Base-by-base conservation (phyloP, 2,113 vertebrate genomes). In the Oenanthe oenanthe region DNA sequence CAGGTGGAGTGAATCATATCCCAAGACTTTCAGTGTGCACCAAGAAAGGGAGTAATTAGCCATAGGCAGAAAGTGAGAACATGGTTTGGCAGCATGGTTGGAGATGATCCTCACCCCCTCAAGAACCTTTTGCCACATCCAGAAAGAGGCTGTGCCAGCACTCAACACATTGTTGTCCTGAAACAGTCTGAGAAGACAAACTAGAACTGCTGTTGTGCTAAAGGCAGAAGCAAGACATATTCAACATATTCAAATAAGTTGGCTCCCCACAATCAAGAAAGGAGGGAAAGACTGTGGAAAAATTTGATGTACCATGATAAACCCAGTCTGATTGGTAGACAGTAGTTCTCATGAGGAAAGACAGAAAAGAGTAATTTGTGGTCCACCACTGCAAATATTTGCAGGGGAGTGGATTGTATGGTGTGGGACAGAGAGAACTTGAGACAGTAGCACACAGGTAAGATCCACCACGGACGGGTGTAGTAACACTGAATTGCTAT, bases 391-490 rank as follows among this genome's bases (percentile, higher is more conserved):
- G 2, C 54, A 76, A 26, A 43, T 17, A 40, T 28, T 63, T n/a
- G 25, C 21, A 28, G 75, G 6, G 6, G 19, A 68, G 12, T 53
- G n/a, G 68, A 47, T 17, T 58, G 56, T 17, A 56, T 57, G 38
- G 20, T 42, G 32, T 17, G 24, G 29, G 12, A 57, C 36, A 74
- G 12, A 15, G 38, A 32, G 7, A 86, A 47, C 51, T 51, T 53
- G 63, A 84, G 54, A 70, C 34, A 76, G 26, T 17, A 62, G 34
- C 47, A 34, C 36, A 28, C 32, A 53, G 21, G 31, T 43, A 34
- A 24, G 10, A 66, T 54, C 63, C n/a, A 17, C 24, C 10, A 13
- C 0, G 0, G 50, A 29, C 40, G 7, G 2, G 3, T 43, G 28
- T 21, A n/a, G 6, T 32, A 47, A 58, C 61, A 50, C 0, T 17